These are phyloP conservation scores for Muscicapa striata DNA, from an alignment of 2,797 vertebrate species.

Conservation along the genomic window DNA sequence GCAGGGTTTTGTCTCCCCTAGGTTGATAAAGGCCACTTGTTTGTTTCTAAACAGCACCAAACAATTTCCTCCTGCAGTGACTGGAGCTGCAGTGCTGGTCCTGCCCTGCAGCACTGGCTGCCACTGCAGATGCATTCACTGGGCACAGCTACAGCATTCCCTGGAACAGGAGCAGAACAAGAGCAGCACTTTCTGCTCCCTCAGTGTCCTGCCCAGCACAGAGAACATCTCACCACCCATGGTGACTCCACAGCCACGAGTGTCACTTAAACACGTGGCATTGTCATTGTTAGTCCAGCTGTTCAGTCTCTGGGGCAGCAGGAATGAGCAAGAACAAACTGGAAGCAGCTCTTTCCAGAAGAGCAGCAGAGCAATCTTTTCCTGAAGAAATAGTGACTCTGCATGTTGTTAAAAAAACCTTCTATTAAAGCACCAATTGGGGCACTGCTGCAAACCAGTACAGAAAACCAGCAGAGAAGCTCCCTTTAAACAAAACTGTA, in stretches of 20 bases:
- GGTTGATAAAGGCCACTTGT: conserved; percentile 25
- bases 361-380: background rate
- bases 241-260: background rate
- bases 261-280: background rate
- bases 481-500: background rate
- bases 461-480: background rate
- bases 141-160: background rate
- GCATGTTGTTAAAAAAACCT: background rate
- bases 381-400: background rate
- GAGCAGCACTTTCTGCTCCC: conserved; percentile 11
- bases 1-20: conserved; percentile 21
- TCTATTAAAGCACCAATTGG: background rate
- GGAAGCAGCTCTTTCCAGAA: background rate
- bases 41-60: conserved; percentile 1
- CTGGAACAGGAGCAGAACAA: conserved; percentile 3
- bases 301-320: background rate
- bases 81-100: conserved; percentile 39
- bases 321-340: conserved; percentile 14
- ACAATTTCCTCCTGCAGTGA: conserved; percentile 37
- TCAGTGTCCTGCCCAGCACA: background rate
- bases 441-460: background rate
- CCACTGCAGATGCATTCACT: background rate
- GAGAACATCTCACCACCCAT: background rate
- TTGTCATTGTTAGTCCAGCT: conserved; percentile 28
- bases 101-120: background rate